A percentile compares a stretch with the other conserved stretches of the same genome.
Evolutionary conservation across 2,797 vertebrate species (phyloP).

Genomic region (Melanotaenia nigrans): DNA sequence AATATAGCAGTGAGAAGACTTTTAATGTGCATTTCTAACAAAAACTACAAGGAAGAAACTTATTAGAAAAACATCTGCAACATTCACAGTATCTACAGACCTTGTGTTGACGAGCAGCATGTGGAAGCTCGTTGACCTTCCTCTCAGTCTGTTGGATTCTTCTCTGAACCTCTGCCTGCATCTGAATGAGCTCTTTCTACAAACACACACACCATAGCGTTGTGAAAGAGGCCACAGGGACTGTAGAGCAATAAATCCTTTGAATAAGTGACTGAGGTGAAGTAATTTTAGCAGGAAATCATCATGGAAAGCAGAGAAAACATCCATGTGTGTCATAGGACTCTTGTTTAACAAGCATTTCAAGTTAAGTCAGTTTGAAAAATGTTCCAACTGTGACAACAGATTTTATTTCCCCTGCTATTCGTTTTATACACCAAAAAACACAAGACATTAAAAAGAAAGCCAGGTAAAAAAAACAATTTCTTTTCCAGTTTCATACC

Average conservation of each 20-base stretch:
- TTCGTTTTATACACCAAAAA: not conserved
- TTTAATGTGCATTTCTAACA: not conserved
- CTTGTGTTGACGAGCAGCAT: slow-evolving; percentile 64
- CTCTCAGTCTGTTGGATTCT: slow-evolving; percentile 60
- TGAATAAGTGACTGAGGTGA: not conserved
- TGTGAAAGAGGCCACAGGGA: not conserved
- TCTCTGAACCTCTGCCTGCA: slow-evolving; percentile 63
- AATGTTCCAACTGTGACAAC: not conserved
- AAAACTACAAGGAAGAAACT: not conserved
- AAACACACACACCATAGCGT: slow-evolving; percentile 25
- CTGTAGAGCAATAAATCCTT: not conserved
- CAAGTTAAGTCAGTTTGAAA: slow-evolving; percentile 28
- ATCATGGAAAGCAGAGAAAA: rapidly evolving
- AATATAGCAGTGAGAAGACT: not conserved
- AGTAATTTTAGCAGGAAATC: not conserved
- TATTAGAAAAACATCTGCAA: not conserved
- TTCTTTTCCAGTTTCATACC: slow-evolving; percentile 58
- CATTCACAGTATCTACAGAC: slow-evolving; percentile 26
- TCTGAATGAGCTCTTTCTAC: slow-evolving; percentile 69
- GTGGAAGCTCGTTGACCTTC: slow-evolving; percentile 60
- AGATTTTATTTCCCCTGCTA: slow-evolving; percentile 4
- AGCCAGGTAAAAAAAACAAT: not conserved
- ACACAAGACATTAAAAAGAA: not conserved
- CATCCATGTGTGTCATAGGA: not conserved
- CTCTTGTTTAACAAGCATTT: slow-evolving; percentile 36